A percentile compares a stretch with the other conserved stretches of the same genome.
Evolutionary conservation across 1,140 invertebrate species (phyloP).

Genomic region (Drosophila baimaii): DNA sequence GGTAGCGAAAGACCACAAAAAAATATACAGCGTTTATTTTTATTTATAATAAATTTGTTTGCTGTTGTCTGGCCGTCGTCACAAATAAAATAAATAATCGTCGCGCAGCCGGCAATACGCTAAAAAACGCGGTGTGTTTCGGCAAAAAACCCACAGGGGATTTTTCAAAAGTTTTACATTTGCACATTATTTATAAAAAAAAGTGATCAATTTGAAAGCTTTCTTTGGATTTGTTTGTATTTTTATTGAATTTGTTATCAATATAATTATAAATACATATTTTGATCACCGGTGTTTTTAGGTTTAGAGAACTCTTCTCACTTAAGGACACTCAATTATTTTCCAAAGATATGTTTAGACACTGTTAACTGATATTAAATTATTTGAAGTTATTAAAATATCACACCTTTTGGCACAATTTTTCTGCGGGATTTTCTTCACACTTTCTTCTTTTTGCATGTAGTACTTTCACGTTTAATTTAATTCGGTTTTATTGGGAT

Average conservation of each 20-base stretch:
- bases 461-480: not conserved
- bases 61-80: constrained; percentile 38
- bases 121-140: constrained; percentile 7
- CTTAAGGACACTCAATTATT: not conserved
- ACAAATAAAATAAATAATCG: constrained; percentile 8
- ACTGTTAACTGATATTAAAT: too few relatives aligned
- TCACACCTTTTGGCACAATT: constrained; percentile 5
- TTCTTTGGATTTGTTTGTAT: not conserved
- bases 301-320: not conserved
- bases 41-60: constrained; percentile 51
- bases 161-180: not conserved
- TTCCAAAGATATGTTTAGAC: not conserved
- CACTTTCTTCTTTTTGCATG: not conserved
- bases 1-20: constrained; percentile 11
- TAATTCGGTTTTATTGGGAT: not conserved
- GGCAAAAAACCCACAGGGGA: not conserved
- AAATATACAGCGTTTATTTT: constrained; percentile 27
- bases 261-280: not conserved
- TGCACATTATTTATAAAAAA: not conserved
- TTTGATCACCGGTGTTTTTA: not conserved
- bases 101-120: not conserved
- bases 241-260: not conserved
- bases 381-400: not conserved
- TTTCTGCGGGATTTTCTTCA: not conserved
- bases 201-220: not conserved